These are phyloP conservation scores for Spheniscus mendiculus DNA, from an alignment of 2,113 vertebrate genomes.

Conservation along the genomic window DNA sequence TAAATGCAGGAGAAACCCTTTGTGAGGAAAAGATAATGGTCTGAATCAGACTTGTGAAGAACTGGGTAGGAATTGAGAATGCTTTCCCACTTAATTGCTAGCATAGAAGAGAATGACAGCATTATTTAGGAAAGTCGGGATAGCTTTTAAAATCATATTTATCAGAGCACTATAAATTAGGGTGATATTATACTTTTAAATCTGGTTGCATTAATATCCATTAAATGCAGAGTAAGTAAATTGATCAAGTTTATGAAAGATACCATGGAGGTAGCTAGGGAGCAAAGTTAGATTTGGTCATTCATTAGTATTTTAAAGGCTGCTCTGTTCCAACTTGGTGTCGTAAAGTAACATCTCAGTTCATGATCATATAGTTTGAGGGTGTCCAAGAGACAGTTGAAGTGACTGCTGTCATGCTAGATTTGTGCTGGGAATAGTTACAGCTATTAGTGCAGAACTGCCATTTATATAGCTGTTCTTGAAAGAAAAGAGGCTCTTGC, in stretches of 20 bases:
- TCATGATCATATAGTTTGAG: neutral
- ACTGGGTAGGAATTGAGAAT: neutral
- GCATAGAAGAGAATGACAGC: neutral
- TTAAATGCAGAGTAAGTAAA: neutral
- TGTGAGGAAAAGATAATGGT: neutral
- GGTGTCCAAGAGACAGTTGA: slow-evolving; percentile 13
- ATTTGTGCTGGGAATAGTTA: slow-evolving; percentile 27
- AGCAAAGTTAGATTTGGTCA: neutral
- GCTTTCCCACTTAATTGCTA: neutral
- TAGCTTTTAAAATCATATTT: neutral
- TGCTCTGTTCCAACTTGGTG: neutral
- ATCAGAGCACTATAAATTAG: neutral
- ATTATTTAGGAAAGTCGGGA: neutral
- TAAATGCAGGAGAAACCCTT: neutral
- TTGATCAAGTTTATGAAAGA: neutral
- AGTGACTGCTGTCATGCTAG: slow-evolving; percentile 12
- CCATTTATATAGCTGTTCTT: slow-evolving; percentile 11
- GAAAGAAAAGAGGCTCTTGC: slow-evolving; percentile 2
- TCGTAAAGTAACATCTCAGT: neutral
- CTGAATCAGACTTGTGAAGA: neutral
- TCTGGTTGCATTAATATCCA: neutral
- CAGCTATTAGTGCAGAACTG: neutral
- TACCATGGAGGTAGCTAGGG: neutral
- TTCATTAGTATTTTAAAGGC: neutral
- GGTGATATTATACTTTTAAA: neutral